Base-by-base conservation (phyloP, 2,797 vertebrate genomes). In the Semaprochilodus insignis region DNA sequence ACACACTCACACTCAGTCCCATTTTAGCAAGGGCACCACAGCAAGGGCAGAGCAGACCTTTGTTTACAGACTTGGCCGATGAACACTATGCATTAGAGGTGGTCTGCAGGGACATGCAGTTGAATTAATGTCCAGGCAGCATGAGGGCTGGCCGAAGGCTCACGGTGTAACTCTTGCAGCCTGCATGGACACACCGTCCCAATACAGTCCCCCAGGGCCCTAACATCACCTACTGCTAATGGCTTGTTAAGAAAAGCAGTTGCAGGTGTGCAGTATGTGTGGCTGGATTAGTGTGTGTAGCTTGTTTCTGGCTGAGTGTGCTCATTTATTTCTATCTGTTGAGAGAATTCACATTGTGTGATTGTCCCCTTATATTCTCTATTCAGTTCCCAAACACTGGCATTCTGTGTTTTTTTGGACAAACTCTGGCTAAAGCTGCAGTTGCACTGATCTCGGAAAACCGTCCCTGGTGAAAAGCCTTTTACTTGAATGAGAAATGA, bases 201-300 rank as follows among this genome's bases (percentile, higher is more conserved):
- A 36, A 74, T 1, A 2, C 52, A 2, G 89, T 91, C 87, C 89
- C 44, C 52, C 17, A 78, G 84, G 90, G 90, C 66, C 60, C 16
- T 21, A n/a, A 66, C 85, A 89, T 92, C 92, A 92, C 86, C 86
- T 87, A 85, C 83, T 91, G 90, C 90, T 95, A 94, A 95, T 93
- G 92, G 91, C 88, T 90, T 91, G 89, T 93, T 91, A 83, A 73
- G 17, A 54, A 89, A 82, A 87, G 62, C 87, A 81, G 84, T 74
- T 89, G 89, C 83, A 88, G 84, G 85, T 88, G 85, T 80, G 27
- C 54, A 8, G 52, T 55, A 51, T 77, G 55, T 85, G 87, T 87
- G 89, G 88, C 63, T 62, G 51, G 25, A 57, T 66, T 72, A 69
- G 21, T 36, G 66, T 80, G 65, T 17, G 31, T 44, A 44, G 40